These are phyloP conservation scores for Conchocele bisecta DNA, from an alignment of 2,888 invertebrate genomes.

Conservation along the genomic window DNA sequence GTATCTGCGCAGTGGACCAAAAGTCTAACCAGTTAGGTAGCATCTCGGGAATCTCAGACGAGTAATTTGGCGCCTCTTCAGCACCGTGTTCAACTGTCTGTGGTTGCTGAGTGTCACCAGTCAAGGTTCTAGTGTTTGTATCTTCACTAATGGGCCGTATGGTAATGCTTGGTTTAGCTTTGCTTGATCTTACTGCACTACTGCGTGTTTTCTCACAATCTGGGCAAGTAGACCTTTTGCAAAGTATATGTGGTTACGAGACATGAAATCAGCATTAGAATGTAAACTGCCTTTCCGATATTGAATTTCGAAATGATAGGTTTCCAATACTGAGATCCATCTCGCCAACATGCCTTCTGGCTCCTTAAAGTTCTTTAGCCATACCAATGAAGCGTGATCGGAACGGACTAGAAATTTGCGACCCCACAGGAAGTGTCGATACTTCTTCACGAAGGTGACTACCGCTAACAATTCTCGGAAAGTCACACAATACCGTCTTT, in stretches of 20 bases:
- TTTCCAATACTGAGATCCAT: too few species aligned
- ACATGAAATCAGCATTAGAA: conserved; percentile 16
- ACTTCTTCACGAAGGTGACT: conserved; percentile 11
- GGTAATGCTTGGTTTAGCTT: too few species aligned
- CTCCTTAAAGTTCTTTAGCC: conserved; percentile 13
- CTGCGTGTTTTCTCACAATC: background rate
- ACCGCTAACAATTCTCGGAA: conserved; percentile 20
- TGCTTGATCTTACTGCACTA: too few species aligned
- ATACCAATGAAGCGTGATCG: conserved; percentile 10
- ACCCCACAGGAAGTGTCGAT: conserved; percentile 15
- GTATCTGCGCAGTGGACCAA: background rate
- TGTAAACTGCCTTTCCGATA: conserved; percentile 5
- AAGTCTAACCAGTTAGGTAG: background rate
- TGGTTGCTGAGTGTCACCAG: too few species aligned
- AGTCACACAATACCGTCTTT: conserved; percentile 21
- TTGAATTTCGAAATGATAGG: conserved; percentile 10
- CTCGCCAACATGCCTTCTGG: conserved; percentile 22
- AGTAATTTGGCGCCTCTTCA: too few species aligned
- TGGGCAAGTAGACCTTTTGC: conserved; percentile 1
- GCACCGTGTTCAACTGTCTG: too few species aligned
- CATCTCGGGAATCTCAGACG: too few species aligned
- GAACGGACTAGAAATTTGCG: conserved; percentile 10
- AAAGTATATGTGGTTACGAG: background rate
- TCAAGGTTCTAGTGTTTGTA: background rate
- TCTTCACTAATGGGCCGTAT: too few species aligned